Base-by-base conservation (phyloP, 2,113 vertebrate genomes). In the Atlantisia rogersi region DNA sequence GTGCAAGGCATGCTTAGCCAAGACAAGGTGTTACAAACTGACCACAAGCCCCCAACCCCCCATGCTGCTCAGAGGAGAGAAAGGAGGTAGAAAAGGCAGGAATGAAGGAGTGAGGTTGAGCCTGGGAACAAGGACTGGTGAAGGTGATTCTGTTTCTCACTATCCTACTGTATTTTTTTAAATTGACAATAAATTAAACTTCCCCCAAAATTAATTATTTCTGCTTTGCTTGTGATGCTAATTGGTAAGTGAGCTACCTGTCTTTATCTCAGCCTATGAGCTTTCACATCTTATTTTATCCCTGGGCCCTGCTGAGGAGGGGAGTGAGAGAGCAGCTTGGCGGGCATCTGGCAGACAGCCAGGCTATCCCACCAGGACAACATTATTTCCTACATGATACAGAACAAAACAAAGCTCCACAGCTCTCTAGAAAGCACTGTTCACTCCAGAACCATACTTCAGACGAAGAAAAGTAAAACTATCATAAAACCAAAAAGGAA, bases 51-150 rank as follows among this genome's bases (percentile, higher is more conserved):
- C 24, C 5, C 28, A 25, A 10, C 2, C 3, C 2, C 3, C 31
- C 40, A 7, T 40, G 25, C 42, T 35, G 44, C 1, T 28, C 2
- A 29, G 8, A 2, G 1, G 1, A 5, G 9, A 8, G 6, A 4
- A 9, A n/a, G 2, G 1, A 12, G 2, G 5, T 25, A 17, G 50
- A 37, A 69, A 5, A 37, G 5, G 2, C 22, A 8, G 16, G 55
- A 90, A 42, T 2, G 5, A 77, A 60, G 12, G n/a, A 56, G 10
- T 8, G 18, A 86, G 6, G 3, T 10, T 91, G 37, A 76, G 17
- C 42, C 62, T 76, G 7, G 6, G 42, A 35, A 83, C 15, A 15
- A 28, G 11, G 9, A 12, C 25, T 21, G 4, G 7, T 8, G 4
- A 46, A 44, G 2, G 5, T 52, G 4, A 0, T 53, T 82, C 48